Conservation (phyloP, 1,140 invertebrate genomes). For the Drosophila bocqueti region DNA sequence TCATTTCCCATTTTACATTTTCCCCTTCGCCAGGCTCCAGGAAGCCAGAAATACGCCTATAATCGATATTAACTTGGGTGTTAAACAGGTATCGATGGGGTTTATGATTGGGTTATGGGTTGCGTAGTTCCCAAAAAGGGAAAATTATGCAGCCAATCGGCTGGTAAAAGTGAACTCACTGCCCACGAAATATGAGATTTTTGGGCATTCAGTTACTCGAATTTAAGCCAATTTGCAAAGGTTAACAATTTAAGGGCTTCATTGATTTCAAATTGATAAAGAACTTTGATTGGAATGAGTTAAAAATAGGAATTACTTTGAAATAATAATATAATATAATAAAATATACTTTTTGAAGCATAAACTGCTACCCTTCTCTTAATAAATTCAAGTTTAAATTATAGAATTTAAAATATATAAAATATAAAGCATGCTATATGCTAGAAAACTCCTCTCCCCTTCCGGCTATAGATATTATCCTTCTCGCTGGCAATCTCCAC, state of each 20-base stretch:
- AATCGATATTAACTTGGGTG: conserved; percentile 10
- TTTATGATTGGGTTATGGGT: neutral
- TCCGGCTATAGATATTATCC: neutral
- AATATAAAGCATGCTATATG: neutral
- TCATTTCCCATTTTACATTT: conserved; percentile 15
- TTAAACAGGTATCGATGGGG: neutral
- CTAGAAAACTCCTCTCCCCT: neutral
- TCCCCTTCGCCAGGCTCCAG: neutral
- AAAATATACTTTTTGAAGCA: neutral
- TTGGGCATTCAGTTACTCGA: neutral
- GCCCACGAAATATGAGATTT: neutral
- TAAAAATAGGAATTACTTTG: no score
- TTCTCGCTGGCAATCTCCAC: neutral
- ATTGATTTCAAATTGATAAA: neutral
- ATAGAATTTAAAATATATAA: neutral
- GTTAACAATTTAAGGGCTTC: neutral
- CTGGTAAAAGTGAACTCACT: neutral
- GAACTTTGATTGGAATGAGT: neutral
- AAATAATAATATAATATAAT: neutral
- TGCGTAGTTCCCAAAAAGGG: neutral
- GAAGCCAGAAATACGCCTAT: conserved; percentile 8
- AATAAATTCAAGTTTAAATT: neutral
- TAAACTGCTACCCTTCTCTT: neutral
- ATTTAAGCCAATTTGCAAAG: neutral
- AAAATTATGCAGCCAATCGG: conserved; percentile 1